These are phyloP conservation scores for Alentia gelatinosa DNA, from an alignment of 2,888 invertebrate species.

Conservation along the genomic window DNA sequence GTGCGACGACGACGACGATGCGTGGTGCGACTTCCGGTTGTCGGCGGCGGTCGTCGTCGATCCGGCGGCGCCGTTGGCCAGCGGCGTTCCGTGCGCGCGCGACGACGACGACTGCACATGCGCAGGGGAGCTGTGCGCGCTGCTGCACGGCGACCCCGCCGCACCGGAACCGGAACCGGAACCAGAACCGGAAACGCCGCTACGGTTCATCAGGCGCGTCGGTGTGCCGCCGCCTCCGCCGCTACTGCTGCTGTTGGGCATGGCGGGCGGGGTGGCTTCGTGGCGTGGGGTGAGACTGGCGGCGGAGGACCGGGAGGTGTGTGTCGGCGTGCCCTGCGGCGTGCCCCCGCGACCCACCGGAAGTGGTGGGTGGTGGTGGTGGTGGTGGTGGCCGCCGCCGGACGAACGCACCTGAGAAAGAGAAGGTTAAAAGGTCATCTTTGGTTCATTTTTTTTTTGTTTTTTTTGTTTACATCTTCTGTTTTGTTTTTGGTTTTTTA, in stretches of 20 bases:
- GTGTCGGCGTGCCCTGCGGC: slow-evolving; percentile 13
- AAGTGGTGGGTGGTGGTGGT: no score
- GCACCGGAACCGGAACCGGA: background rate
- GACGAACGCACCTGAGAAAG: background rate
- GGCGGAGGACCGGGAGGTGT: background rate
- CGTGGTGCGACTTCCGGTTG: slow-evolving; percentile 29
- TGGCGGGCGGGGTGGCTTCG: background rate
- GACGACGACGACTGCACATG: background rate
- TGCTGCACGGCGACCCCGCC: background rate
- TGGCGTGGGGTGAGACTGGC: background rate
- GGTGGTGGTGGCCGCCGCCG: background rate
- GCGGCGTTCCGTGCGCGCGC: background rate
- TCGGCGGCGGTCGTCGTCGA: background rate
- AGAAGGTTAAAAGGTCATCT: no score
- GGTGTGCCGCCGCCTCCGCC: background rate
- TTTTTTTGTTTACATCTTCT: no score
- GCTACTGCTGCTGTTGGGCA: background rate
- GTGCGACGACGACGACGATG: background rate
- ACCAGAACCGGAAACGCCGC: background rate
- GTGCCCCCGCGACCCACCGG: background rate
- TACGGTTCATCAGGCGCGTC: background rate
- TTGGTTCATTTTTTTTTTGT: no score
- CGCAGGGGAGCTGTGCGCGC: background rate
- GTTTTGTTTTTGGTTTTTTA: no score
- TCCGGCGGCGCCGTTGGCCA: background rate